Percentiles rank a stretch among this genome's conserved stretches.
Evolutionary conservation across 2,888 invertebrate genomes (phyloP).

Genomic region (Lasioglossum calceatum): DNA sequence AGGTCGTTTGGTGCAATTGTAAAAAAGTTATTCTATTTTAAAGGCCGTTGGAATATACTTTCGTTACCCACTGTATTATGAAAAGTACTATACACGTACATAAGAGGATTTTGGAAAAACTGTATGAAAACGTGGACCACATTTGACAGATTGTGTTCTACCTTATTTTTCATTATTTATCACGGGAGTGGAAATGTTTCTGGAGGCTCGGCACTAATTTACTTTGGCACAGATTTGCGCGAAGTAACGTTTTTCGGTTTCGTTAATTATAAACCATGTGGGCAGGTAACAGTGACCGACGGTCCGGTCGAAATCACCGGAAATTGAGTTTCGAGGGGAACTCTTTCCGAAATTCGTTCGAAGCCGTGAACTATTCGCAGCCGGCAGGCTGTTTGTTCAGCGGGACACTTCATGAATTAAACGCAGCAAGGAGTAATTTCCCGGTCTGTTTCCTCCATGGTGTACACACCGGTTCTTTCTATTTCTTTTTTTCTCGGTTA

Average conservation of each 20-base stretch:
- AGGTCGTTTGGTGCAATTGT: no score
- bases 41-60: no score
- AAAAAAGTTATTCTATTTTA: no score
- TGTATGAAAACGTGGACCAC: not conserved
- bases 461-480: constrained; percentile 14
- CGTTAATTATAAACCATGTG: not conserved
- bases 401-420: constrained; percentile 37
- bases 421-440: constrained; percentile 49
- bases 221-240: not conserved
- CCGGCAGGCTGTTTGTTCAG: not conserved
- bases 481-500: not conserved
- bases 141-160: not conserved
- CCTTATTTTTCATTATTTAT: not conserved
- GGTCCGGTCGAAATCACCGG: not conserved
- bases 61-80: no score
- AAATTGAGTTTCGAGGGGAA: constrained; percentile 4
- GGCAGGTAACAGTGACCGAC: not conserved
- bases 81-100: not conserved
- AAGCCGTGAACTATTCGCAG: not conserved
- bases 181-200: not conserved
- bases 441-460: constrained; percentile 56
- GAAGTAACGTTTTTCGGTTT: not conserved
- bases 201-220: not conserved
- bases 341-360: constrained; percentile 7
- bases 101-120: not conserved